A percentile compares a stretch with the other conserved stretches of the same genome.
phyloP scores from a whole-genome alignment of 1,140 invertebrate species.

The Drosophila ficusphila region DNA sequence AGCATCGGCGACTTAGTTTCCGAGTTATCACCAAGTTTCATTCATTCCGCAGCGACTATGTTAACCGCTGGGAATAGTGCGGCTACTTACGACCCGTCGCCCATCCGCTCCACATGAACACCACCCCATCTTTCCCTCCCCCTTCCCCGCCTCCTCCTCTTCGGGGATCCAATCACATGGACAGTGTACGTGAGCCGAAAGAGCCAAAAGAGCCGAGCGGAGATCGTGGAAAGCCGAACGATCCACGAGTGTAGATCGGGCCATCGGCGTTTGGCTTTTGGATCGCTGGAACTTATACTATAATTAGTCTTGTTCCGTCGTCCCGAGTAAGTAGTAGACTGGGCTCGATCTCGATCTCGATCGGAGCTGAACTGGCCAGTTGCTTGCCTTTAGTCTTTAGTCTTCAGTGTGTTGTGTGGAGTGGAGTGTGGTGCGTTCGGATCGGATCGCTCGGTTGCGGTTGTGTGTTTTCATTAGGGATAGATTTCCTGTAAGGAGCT shows the following conservation, averaged over 20 bases:
- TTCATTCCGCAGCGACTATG: conserved; percentile 56
- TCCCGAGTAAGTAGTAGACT: conserved; percentile 81
- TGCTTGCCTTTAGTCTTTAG: conserved; percentile 44
- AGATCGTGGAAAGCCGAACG: conserved; percentile 6
- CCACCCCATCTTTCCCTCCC: conserved; percentile 12
- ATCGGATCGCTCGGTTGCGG: conserved; percentile 52
- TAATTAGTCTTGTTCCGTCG: conserved; percentile 84
- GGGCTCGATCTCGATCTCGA: conserved; percentile 28
- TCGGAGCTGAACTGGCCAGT: conserved; percentile 36
- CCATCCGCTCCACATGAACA: conserved; percentile 71
- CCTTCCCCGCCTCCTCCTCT: background rate
- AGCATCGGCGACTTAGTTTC: conserved; percentile 53
- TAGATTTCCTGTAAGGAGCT: conserved; percentile 64
- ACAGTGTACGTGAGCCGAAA: conserved; percentile 70
- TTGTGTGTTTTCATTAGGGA: conserved; percentile 76
- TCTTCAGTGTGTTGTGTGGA: conserved; percentile 31
- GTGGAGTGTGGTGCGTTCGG: conserved; percentile 35
- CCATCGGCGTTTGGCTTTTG: conserved; percentile 56
- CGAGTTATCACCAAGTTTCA: conserved; percentile 66
- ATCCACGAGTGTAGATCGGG: conserved; percentile 28
- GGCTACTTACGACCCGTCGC: conserved; percentile 53
- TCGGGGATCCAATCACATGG: conserved; percentile 36
- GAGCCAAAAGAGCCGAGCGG: background rate
- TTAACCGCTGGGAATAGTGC: conserved; percentile 60
- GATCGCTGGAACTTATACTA: conserved; percentile 82